phyloP scores from a whole-genome alignment of 1,140 invertebrate species.

The Drosophila nasuta region DNA sequence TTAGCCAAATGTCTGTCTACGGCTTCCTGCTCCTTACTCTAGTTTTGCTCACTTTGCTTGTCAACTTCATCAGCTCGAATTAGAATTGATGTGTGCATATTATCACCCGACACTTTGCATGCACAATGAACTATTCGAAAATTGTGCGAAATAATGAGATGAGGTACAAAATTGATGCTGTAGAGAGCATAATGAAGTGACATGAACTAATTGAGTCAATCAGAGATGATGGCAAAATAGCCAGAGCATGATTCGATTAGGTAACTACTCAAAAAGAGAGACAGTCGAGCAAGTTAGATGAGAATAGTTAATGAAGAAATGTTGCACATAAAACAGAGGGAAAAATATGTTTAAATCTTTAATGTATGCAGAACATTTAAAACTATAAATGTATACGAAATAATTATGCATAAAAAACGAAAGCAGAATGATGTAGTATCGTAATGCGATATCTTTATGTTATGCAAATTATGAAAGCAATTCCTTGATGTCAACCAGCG shows the following conservation, averaged over 20 bases:
- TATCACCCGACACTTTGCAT: constrained; percentile 52
- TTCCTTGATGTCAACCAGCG: constrained; percentile 29
- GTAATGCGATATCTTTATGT: constrained; percentile 3
- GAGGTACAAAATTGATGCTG: neutral
- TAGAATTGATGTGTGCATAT: constrained; percentile 73
- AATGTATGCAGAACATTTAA: neutral
- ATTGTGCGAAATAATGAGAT: constrained; percentile 26
- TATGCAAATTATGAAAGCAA: constrained; percentile 5
- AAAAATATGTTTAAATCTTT: too few species aligned
- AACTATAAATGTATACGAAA: neutral
- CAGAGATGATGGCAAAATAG: neutral
- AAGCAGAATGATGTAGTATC: neutral
- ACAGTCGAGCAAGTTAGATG: neutral
- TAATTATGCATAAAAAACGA: neutral
- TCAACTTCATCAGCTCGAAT: constrained; percentile 30
- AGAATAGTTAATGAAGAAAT: neutral
- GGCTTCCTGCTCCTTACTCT: constrained; percentile 10
- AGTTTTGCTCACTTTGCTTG: neutral
- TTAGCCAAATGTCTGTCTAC: constrained; percentile 57
- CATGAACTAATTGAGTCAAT: constrained; percentile 20
- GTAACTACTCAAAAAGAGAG: neutral
- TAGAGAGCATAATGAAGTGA: neutral
- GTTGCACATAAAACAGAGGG: neutral
- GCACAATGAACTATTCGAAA: constrained; percentile 26
- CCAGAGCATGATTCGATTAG: constrained; percentile 9